These are phyloP conservation scores for Urocynchramus pylzowi DNA, from an alignment of 2,113 vertebrate species.

Conservation along the genomic window DNA sequence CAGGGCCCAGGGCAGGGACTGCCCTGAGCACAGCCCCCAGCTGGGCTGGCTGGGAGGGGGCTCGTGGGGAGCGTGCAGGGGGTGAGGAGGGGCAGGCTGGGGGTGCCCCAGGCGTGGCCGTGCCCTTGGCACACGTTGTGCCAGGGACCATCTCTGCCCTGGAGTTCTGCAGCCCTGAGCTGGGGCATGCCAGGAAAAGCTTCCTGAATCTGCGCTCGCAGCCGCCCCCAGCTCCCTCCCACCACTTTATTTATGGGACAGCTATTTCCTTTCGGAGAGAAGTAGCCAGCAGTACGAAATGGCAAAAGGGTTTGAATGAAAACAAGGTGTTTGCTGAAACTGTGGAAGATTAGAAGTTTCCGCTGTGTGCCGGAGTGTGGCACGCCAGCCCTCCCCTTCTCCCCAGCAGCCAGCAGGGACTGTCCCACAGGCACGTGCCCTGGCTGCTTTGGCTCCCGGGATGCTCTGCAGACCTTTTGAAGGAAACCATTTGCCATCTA, in stretches of 20 bases:
- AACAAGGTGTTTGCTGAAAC: neutral
- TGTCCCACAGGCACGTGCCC: neutral
- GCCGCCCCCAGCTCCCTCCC: neutral
- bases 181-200: accelerated
- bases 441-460: accelerated
- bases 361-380: neutral
- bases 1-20: accelerated
- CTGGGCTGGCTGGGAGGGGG: accelerated
- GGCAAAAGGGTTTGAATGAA: neutral
- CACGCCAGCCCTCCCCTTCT: neutral
- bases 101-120: neutral
- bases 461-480: neutral
- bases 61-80: accelerated
- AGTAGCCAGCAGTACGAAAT: constrained; percentile 22
- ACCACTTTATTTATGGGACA: constrained; percentile 64
- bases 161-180: accelerated
- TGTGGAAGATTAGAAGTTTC: neutral
- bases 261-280: constrained; percentile 56
- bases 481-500: neutral
- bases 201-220: neutral
- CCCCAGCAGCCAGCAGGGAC: neutral
- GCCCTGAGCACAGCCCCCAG: accelerated
- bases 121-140: accelerated
- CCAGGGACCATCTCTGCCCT: neutral
- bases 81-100: neutral